A percentile compares a stretch with the other conserved stretches of the same genome.
Evolutionary conservation across 2,113 vertebrate species (phyloP).

Genomic region (Stegastes partitus): DNA sequence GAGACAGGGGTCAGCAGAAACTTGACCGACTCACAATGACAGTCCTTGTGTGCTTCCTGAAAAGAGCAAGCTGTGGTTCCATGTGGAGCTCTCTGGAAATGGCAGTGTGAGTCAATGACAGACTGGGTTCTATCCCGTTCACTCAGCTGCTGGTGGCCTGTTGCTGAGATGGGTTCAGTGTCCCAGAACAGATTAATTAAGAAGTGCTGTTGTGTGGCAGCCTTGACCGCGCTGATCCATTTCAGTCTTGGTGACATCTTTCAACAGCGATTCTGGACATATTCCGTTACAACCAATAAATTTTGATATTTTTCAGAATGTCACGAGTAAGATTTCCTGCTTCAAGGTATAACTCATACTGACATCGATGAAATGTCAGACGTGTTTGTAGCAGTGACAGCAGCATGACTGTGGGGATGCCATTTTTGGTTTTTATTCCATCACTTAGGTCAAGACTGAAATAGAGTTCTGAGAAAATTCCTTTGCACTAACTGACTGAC

Average conservation of each 20-base stretch:
- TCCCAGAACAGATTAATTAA: constrained; percentile 35
- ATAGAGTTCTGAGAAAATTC: no score
- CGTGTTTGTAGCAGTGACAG: not conserved
- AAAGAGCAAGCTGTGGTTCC: constrained; percentile 56
- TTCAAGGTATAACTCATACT: constrained; percentile 4
- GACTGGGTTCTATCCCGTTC: constrained; percentile 52
- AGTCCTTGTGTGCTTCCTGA: constrained; percentile 57
- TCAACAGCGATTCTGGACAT: constrained; percentile 12
- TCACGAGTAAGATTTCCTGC: not conserved
- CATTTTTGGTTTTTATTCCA: no score
- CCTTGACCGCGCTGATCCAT: constrained; percentile 18
- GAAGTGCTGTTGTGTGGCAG: constrained; percentile 28
- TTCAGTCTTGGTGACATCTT: constrained; percentile 25
- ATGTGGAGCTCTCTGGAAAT: constrained; percentile 59
- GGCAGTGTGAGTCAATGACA: constrained; percentile 53
- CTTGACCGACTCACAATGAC: constrained; percentile 57
- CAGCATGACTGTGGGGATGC: no score
- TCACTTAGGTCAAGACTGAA: no score
- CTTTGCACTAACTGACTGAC: no score
- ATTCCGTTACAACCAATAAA: constrained; percentile 23
- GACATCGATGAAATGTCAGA: not conserved
- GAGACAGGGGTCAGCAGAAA: constrained; percentile 50
- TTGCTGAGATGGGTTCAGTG: constrained; percentile 59
- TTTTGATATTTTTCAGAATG: not conserved
- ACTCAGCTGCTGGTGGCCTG: constrained; percentile 40